Base-by-base conservation (phyloP, 64 coral and sea anemone species). In the Actinia tenebrosa region DNA sequence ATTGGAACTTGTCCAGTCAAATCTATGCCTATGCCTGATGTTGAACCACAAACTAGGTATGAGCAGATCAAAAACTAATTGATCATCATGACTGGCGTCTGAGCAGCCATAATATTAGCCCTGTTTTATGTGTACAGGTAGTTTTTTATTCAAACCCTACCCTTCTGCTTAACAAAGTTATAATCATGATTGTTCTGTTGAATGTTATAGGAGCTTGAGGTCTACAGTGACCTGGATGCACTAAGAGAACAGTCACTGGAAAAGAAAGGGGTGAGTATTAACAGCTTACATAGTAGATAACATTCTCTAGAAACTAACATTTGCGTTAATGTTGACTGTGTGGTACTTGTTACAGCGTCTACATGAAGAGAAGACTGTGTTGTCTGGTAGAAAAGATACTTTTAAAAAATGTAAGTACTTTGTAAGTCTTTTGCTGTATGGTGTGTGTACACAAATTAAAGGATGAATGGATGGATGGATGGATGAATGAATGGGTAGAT, bases 221-320 rank as follows among this genome's bases (percentile, higher is more conserved):
- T 63, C 6, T 98, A 94, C 56, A 90, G 64, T 84, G 96, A 98
- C 71, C 69, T 98, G 75, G 96, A 98, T 77, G 43, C 87, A 2
- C 71, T 98, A 68, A 92, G 80, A 87, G 88, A 94, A n/a, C 89
- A 94, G 47, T 93, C 96, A 16, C 91, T 92, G 26, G 96, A 94
- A 45, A 98, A 94, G 85, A 94, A 91, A 83, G 71, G 52, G 84
- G 96, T 98, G 30, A 94, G 87, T 61, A 47, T 87, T 78, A 47
- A 55, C 47, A 50, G 47, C 47, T 8, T 50, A 50, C 0, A 1
- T 50, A 50, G 47, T 50, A 50, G 47, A 50, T 8, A 50, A 50
- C 47, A 50, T 3, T 50, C 47, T 50, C 30, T 37, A 37, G 30
- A 37, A n/a, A n/a, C n/a, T n/a, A n/a, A n/a, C 6, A 47, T 47